Conservation (phyloP, 2,113 vertebrate genomes). For the Sinocyclocheilus rhinocerous region DNA sequence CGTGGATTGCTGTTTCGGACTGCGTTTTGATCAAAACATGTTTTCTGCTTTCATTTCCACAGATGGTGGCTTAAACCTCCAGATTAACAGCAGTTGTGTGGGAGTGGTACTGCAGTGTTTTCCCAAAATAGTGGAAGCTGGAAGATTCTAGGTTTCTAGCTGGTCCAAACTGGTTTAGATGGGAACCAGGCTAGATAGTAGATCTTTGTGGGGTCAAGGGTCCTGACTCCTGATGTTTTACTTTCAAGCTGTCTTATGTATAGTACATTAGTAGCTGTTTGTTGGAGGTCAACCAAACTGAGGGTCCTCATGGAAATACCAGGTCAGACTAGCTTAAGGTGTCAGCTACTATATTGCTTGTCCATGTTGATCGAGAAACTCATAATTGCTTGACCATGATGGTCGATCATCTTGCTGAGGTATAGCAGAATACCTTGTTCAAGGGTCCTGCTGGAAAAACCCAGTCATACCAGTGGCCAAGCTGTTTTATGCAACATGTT, state of each 20-base stretch:
- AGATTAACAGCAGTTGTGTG: conserved; percentile 39
- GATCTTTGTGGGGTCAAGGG: not conserved
- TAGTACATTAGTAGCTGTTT: not conserved
- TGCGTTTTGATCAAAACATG: conserved; percentile 26
- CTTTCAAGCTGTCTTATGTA: not conserved
- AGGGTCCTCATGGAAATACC: not conserved
- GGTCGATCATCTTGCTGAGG: not conserved
- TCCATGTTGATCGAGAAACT: not conserved
- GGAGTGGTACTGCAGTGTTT: not conserved
- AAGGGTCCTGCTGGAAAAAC: not conserved
- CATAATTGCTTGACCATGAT: not conserved
- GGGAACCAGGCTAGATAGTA: not conserved
- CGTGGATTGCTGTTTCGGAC: conserved; percentile 10
- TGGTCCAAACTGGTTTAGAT: not conserved
- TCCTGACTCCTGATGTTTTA: not conserved
- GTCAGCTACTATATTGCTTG: not conserved
- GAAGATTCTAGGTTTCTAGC: not conserved
- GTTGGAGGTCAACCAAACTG: not conserved
- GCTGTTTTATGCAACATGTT: not conserved
- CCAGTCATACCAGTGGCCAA: not conserved
- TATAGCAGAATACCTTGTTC: not conserved
- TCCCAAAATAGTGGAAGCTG: not conserved
- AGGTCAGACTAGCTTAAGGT: not conserved
- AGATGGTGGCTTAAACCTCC: not conserved
- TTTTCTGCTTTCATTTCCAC: not conserved